Conservation (phyloP, 2,113 vertebrate genomes). For the Perccottus glenii region DNA sequence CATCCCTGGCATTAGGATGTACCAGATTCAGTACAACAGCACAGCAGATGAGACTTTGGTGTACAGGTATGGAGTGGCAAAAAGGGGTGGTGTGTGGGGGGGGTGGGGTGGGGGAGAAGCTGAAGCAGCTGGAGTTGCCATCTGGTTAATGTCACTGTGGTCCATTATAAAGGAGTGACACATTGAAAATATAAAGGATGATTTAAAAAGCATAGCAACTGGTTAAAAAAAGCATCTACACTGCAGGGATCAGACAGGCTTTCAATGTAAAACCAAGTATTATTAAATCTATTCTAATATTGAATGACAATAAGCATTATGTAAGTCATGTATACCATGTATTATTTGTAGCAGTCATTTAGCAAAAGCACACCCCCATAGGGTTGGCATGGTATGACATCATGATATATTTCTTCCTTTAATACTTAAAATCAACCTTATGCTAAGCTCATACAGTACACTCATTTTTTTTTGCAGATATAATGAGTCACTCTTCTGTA, state of each 20-base stretch:
- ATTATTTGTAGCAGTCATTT: too few species aligned
- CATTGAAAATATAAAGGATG: conserved; percentile 41
- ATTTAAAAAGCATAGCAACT: conserved; percentile 32
- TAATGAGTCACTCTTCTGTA: conserved; percentile 61
- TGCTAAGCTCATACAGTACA: neutral
- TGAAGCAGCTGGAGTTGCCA: conserved; percentile 64
- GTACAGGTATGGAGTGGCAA: conserved; percentile 84
- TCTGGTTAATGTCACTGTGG: conserved; percentile 53
- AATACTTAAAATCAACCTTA: neutral
- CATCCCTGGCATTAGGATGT: conserved; percentile 91
- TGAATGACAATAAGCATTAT: too few species aligned
- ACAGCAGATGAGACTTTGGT: conserved; percentile 90
- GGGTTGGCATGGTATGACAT: too few species aligned
- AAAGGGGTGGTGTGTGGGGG: conserved; percentile 5
- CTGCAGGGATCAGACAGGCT: neutral
- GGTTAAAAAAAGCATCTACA: neutral
- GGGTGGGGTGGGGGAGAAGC: conserved; percentile 29
- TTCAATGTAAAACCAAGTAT: too few species aligned
- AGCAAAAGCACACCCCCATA: too few species aligned
- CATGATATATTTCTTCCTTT: neutral
- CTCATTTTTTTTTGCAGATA: conserved; percentile 33
- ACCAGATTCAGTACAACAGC: conserved; percentile 97
- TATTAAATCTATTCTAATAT: too few species aligned
- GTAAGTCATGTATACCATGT: neutral
- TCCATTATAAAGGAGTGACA: conserved; percentile 28